phyloP scores from a whole-genome alignment of 2,797 vertebrate genomes.

The Poeciliopsis paucimaculata region DNA sequence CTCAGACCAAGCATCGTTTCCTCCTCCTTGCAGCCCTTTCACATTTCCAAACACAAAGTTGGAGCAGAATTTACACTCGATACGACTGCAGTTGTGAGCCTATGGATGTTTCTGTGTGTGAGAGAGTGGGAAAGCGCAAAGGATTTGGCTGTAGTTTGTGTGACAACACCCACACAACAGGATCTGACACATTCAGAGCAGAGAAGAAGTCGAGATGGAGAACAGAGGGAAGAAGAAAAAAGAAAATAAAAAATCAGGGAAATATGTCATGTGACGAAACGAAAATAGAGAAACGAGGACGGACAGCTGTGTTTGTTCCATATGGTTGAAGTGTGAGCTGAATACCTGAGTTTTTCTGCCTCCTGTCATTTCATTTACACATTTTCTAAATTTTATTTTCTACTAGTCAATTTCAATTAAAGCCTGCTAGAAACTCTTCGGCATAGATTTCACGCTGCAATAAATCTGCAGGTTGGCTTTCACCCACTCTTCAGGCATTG shows the following conservation, averaged over 20 bases:
- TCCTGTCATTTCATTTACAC: conserved; percentile 7
- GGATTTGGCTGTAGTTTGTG: conserved; percentile 45
- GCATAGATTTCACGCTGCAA: neutral
- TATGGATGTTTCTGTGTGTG: neutral
- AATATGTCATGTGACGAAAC: conserved; percentile 17
- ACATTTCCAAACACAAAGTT: conserved; percentile 31
- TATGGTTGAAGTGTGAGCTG: neutral
- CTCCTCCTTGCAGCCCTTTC: conserved; percentile 1
- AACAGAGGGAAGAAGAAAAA: neutral
- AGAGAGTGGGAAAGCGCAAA: conserved; percentile 23
- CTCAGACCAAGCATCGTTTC: conserved; percentile 2
- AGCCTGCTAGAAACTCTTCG: neutral
- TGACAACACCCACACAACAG: conserved; percentile 64
- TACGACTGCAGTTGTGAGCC: conserved; percentile 35
- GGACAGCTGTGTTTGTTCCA: conserved; percentile 3
- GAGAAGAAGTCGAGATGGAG: conserved; percentile 23
- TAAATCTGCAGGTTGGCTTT: neutral
- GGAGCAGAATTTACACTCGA: conserved; percentile 48
- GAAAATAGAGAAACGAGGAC: neutral
- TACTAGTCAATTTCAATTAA: conserved; percentile 9
- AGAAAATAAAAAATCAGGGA: conserved; percentile 1
- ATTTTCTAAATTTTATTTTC: conserved; percentile 1
- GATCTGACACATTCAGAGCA: conserved; percentile 59
- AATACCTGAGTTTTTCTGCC: neutral
- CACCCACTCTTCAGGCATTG: neutral